Evolutionary conservation across 2,888 invertebrate genomes (phyloP), one percentile per base, ranked within the genome.

Genomic region (Habrosyne pyritoides): DNA sequence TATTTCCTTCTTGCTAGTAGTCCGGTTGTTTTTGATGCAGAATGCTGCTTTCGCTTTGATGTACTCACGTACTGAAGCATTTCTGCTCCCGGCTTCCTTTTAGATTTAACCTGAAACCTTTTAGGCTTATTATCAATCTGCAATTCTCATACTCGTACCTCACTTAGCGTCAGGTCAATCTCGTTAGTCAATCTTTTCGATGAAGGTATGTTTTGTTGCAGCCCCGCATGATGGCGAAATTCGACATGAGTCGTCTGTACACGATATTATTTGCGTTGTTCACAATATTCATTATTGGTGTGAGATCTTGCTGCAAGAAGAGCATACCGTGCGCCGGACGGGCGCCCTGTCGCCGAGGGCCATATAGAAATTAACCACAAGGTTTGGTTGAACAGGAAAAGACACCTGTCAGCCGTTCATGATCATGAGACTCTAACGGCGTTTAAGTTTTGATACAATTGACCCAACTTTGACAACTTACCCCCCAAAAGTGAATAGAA

Each of bases 341-440:
- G 7, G 83, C 87, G 0, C 90, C 89, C 0, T 90, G 89, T 60
- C 77, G 78, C 5, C 77, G 89, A 0, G 89, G 89, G 0, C 84
- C 88, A 0, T 86, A 77, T 61, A 73, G 80, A 48, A 57, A 73
- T 51, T 82, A 59, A n/a, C 6, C 5, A 5, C 33, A 33, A 33
- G 33, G 33, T n/a, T 33, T n/a, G 33, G 1, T 30, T 30, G 12
- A 30, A 12, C 8, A 28, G 10, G 30, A 33, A n/a, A n/a, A n/a
- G 66, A 21, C 36, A 52, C 36, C 53, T 26, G n/a, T n/a, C 33
- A n/a, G 0, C n/a, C 6, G 0, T n/a, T n/a, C n/a, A n/a, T n/a
- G n/a, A n/a, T n/a, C n/a, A n/a, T n/a, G n/a, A n/a, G n/a, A n/a
- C n/a, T n/a, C n/a, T n/a, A n/a, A n/a, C n/a, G n/a, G n/a, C n/a